These are phyloP conservation scores for Sesamia nonagrioides DNA, from an alignment of 1,140 invertebrate genomes.

Conservation along the genomic window DNA sequence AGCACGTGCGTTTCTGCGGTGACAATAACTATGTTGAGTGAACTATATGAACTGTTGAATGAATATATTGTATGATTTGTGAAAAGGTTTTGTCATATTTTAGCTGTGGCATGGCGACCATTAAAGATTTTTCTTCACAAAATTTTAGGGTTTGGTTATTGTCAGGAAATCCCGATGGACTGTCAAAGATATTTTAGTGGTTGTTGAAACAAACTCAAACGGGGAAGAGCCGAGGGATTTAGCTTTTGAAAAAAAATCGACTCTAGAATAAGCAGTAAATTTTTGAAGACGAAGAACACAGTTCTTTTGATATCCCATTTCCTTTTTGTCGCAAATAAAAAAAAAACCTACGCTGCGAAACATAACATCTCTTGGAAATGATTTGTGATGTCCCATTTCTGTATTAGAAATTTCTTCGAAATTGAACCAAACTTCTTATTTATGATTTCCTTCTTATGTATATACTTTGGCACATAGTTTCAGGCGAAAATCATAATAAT, in stretches of 20 bases:
- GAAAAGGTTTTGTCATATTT: neutral
- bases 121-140: too few relatives aligned
- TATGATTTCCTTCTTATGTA: neutral
- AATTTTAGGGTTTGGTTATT: too few relatives aligned
- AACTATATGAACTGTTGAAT: constrained; percentile 1
- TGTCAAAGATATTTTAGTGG: too few relatives aligned
- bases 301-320: too few relatives aligned
- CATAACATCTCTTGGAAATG: constrained; percentile 5
- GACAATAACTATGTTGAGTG: constrained; percentile 2
- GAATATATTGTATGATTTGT: neutral
- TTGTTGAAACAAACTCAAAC: too few relatives aligned
- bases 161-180: too few relatives aligned
- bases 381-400: neutral
- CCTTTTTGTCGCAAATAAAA: neutral
- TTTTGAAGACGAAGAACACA: too few relatives aligned
- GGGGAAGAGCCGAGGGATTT: too few relatives aligned
- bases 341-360: too few relatives aligned
- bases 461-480: constrained; percentile 4
- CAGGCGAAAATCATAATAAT: neutral
- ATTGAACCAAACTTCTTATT: neutral
- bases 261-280: too few relatives aligned
- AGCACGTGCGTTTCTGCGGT: constrained; percentile 26
- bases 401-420: neutral
- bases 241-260: too few relatives aligned
- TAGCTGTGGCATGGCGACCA: too few relatives aligned